Percentiles rank a stretch among this genome's conserved stretches.
These are phyloP conservation scores for Bradysia coprophila DNA, from an alignment of 1,140 invertebrate genomes.

Conservation along the genomic window DNA sequence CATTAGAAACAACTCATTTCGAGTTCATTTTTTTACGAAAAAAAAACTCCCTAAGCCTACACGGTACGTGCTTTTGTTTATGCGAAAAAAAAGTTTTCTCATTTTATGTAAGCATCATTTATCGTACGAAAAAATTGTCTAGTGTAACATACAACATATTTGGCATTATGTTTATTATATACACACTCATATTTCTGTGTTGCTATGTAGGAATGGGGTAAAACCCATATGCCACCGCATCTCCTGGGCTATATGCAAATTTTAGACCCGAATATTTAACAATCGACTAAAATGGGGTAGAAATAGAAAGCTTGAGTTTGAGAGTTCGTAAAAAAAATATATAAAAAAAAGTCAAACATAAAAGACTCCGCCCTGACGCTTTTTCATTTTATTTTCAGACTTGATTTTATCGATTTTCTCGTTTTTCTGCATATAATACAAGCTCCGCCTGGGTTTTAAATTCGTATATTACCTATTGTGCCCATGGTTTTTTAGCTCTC, in stretches of 20 bases:
- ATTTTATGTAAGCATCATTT: not conserved
- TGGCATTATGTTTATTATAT: not conserved
- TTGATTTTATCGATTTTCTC: not conserved
- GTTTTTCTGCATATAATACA: not conserved
- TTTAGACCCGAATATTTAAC: not conserved
- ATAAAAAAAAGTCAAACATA: not conserved
- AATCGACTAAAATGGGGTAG: not conserved
- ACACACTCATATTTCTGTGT: not conserved
- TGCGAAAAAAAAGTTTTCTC: not conserved
- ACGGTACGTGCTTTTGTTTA: not conserved
- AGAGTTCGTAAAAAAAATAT: not conserved
- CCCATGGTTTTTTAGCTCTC: not conserved
- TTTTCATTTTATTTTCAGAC: not conserved
- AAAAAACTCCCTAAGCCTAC: not conserved
- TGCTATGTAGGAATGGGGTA: not conserved
- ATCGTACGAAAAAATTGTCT: no score
- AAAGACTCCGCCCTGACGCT: not conserved
- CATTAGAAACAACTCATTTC: not conserved
- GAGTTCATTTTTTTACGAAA: not conserved
- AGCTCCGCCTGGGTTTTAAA: not conserved
- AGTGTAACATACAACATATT: no score
- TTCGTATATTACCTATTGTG: not conserved
- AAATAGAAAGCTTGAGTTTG: not conserved
- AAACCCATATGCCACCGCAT: not conserved
- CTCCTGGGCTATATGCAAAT: not conserved